Evolutionary conservation across 2,888 invertebrate genomes (phyloP), one percentile per base, ranked within the genome.

Genomic region (Sphaerophoria rueppellii): DNA sequence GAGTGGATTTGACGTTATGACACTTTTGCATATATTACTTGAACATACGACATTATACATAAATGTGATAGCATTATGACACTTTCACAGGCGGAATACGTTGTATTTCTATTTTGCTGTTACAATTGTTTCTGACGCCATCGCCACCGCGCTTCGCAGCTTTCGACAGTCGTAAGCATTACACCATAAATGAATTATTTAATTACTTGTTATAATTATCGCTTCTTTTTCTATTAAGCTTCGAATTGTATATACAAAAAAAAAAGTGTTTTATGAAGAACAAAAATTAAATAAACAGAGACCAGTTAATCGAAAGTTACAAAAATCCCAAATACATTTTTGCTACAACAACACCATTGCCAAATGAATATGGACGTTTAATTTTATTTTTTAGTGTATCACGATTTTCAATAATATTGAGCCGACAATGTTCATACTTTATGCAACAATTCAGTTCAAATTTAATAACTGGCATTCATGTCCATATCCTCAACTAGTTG

Each of bases 391-490:
- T 58, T 46, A 70, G 52, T 60, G 71, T 72, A 75, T 83, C 83
- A 83, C 83, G 79, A 83, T 74, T 70, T 63, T 57, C 63, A 61
- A 69, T 46, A 70, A 52, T 60, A 69, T 73, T 24, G 24, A 77
- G 67, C 37, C 54, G 48, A 46, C 35, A 54, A 37, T 48, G 24
- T 67, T 52, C 73, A 57, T 43, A 43, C 58, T 74, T n/a, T 52
- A 50, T 65, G 69, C 54, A 67, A 67, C 60, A 71, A 81, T 71
- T 40, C 75, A 63, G 75, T 52, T 63, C 78, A 73, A 78, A 70
- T 79, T 71, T 79, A 83, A 83, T 79, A 79, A 75, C 65, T 74
- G 12, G 73, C 73, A 73, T 77, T 55, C 67, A 69, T 73, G 43
- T 63, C 6, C 35, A 14, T 14, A 46, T 55, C 46, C 37, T 40